phyloP scores from a whole-genome alignment of 2,797 vertebrate species.

The Steatocranus sp. region DNA sequence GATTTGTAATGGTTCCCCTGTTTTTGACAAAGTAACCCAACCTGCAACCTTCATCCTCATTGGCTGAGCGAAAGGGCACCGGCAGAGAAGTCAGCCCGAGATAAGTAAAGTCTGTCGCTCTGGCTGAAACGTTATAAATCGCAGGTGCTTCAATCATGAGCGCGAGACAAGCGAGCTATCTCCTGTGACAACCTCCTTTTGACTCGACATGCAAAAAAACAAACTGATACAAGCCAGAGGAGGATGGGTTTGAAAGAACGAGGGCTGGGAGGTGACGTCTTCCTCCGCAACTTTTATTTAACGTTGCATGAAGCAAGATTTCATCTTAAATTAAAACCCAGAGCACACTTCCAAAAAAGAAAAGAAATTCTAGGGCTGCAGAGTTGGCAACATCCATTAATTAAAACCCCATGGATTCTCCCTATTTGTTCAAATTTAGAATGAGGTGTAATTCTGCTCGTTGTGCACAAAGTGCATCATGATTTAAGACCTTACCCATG shows the following conservation, averaged over 20 bases:
- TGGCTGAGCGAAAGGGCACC: constrained; percentile 67
- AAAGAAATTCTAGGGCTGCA: not conserved
- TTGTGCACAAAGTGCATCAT: not conserved
- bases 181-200: constrained; percentile 58
- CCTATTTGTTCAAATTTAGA: constrained; percentile 7
- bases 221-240: constrained; percentile 43
- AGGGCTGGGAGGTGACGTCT: constrained; percentile 32
- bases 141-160: constrained; percentile 41
- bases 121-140: constrained; percentile 44
- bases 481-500: not conserved
- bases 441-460: not conserved
- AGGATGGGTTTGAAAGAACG: not conserved
- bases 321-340: constrained; percentile 4
- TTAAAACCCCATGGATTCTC: constrained; percentile 12
- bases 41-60: constrained; percentile 66
- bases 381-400: not conserved
- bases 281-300: constrained; percentile 26
- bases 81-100: constrained; percentile 43
- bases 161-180: constrained; percentile 50
- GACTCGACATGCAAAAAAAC: constrained; percentile 53
- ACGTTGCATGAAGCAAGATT: constrained; percentile 1
- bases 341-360: not conserved
- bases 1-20: constrained; percentile 62
- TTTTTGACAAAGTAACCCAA: constrained; percentile 72
- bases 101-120: constrained; percentile 62